Evolutionary conservation across 2,797 vertebrate species (phyloP), one percentile per base, ranked within the genome.

Genomic region (Paedocypris micromegethes): DNA sequence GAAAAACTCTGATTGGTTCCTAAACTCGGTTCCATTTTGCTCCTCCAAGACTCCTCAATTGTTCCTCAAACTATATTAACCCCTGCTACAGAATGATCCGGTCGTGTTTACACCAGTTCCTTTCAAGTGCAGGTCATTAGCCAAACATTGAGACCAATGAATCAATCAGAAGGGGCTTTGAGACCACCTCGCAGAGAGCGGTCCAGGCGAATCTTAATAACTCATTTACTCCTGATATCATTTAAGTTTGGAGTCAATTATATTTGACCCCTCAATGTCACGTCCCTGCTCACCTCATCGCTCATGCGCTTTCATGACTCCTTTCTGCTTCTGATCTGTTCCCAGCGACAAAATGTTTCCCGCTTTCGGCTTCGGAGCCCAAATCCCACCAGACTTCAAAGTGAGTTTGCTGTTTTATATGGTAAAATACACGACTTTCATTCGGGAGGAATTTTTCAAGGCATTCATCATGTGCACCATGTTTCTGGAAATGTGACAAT

Each of bases 341-440:
- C 88, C 73, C 84, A 99, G 97, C 83, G 97, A 99, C 90, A 99
- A 99, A 92, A 99, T 99, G 96, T 99, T 99, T 83, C 96, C 97
- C 47, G 96, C 94, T 2, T 98, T 98, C 83, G 96, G 97, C 75
- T 98, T 98, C 64, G 97, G 96, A 80, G 97, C 93, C 71, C 91
- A 96, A 85, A 98, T 99, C 90, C 97, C 97, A 8, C 95, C 97
- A 55, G 96, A 99, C 76, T 98, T 93, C 85, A 99, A 97, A 91
- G 97, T 98, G 90, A 84, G 80, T 76, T 62, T 5, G 64, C 48
- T 75, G 48, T n/a, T 42, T 83, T 39, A 74, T 83, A 9, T 3
- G 5, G 5, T 37, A 41, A 47, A 49, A 7, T 6, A 58, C 5
- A 51, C 0, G 3, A 0, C 2, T 9, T 47, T 23, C 38, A 58